Conservation (phyloP, 2,113 vertebrate species). For the Nesoenas mayeri region DNA sequence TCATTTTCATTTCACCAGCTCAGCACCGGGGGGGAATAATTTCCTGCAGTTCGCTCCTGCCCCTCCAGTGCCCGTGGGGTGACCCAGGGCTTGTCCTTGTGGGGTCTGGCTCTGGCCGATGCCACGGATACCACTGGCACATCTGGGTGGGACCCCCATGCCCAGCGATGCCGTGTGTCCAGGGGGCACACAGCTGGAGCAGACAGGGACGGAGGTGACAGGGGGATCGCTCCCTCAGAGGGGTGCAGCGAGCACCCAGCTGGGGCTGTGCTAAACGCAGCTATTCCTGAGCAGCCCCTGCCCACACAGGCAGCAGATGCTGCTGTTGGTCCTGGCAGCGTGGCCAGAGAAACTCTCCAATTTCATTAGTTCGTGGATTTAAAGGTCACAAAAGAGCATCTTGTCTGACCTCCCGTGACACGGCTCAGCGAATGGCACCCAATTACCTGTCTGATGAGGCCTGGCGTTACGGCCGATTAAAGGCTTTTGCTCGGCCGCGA, state of each 20-base stretch:
- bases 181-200: neutral
- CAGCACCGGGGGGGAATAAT: neutral
- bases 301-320: neutral
- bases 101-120: rapidly evolving
- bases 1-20: neutral
- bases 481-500: neutral
- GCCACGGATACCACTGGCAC: neutral
- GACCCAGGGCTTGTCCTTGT: rapidly evolving
- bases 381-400: slow-evolving; percentile 4
- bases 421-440: neutral
- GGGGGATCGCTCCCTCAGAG: neutral
- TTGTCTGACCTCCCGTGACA: neutral
- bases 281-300: neutral
- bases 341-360: neutral
- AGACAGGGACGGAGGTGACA: neutral
- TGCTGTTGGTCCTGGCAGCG: rapidly evolving
- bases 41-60: rapidly evolving
- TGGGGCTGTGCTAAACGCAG: neutral
- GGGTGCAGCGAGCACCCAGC: neutral
- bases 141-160: no score
- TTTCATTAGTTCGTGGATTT: neutral
- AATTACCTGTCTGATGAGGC: neutral
- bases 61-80: rapidly evolving
- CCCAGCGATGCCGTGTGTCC: rapidly evolving
- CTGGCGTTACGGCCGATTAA: rapidly evolving